Evolutionary conservation across 2,113 vertebrate genomes (phyloP).

Genomic region (Tachuris rubrigastra): DNA sequence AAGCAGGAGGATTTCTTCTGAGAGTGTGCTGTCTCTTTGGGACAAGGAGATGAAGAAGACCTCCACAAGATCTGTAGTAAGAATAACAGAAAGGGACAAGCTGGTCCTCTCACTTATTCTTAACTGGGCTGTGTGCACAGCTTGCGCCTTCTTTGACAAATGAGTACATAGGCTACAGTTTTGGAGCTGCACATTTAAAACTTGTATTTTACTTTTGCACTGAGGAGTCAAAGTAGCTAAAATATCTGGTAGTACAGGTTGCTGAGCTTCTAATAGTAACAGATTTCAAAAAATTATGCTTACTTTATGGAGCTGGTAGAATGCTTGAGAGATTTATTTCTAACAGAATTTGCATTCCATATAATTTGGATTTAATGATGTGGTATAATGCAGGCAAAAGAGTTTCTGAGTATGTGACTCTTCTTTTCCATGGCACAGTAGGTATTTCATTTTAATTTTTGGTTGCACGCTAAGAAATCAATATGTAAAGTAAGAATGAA

Average conservation of each 20-base stretch:
- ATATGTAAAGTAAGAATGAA: not conserved
- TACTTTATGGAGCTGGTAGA: not conserved
- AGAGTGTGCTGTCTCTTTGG: not conserved
- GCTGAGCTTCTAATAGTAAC: not conserved
- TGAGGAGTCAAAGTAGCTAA: not conserved
- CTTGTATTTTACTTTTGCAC: not conserved
- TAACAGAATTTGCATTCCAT: constrained; percentile 4
- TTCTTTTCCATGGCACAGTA: constrained; percentile 31
- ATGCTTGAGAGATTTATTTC: not conserved
- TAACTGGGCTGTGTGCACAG: not conserved
- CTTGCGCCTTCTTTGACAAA: not conserved
- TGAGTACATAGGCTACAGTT: not conserved
- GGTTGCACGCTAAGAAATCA: constrained; percentile 26
- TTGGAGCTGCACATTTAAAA: not conserved
- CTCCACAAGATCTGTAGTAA: not conserved
- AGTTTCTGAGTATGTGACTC: not conserved
- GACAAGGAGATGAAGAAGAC: not conserved
- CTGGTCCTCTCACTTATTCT: not conserved
- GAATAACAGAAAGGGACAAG: not conserved
- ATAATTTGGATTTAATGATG: constrained; percentile 37
- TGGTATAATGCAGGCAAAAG: not conserved
- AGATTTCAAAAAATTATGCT: not conserved
- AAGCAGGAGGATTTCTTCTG: not conserved
- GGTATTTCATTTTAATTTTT: constrained; percentile 51
- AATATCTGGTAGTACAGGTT: not conserved